These are phyloP conservation scores for Phataginus tetradactyla DNA, from an alignment of 2,797 vertebrate species.

Conservation along the genomic window DNA sequence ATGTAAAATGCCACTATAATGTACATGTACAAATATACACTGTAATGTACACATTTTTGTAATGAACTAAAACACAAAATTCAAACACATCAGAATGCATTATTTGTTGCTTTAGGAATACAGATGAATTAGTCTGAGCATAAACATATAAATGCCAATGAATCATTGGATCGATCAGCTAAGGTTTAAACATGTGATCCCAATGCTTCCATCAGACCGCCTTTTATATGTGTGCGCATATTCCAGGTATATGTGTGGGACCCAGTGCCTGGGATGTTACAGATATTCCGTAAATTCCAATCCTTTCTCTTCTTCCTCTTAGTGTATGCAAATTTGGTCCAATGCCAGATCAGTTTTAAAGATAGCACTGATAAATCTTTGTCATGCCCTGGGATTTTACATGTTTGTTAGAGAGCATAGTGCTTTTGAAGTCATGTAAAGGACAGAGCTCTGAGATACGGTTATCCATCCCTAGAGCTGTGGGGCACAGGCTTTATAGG, in stretches of 20 bases:
- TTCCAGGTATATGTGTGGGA: not conserved
- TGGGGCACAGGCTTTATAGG: not conserved
- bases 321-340: not conserved
- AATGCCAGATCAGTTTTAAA: not conserved
- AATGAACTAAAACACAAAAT: conserved; percentile 8
- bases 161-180: not conserved
- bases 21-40: not conserved
- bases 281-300: not conserved
- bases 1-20: not conserved
- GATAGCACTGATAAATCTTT: not conserved
- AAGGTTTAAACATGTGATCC: not conserved
- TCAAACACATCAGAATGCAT: not conserved
- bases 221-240: not conserved
- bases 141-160: not conserved
- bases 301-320: not conserved
- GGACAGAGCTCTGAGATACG: not conserved
- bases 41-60: not conserved
- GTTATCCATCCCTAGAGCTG: not conserved
- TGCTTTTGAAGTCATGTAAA: not conserved
- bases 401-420: not conserved
- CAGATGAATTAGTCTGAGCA: not conserved
- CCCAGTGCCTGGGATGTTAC: not conserved
- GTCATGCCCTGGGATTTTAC: not conserved
- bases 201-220: not conserved
- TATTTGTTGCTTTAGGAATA: not conserved